Evolutionary conservation across 1,140 invertebrate genomes (phyloP).

Genomic region (Atta cephalotes): DNA sequence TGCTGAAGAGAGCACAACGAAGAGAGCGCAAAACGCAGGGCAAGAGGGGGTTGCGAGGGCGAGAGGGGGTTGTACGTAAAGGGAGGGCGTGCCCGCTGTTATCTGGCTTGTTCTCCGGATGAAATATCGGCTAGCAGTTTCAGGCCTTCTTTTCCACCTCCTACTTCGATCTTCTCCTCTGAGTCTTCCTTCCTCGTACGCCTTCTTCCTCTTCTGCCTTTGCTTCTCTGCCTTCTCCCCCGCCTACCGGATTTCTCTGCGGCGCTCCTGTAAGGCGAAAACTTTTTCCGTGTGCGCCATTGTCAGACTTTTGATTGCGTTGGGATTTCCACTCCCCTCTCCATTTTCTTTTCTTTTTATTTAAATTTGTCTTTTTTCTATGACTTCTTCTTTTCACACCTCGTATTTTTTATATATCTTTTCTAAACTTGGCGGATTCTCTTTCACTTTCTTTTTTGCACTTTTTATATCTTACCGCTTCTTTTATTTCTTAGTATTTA

Average conservation of each 20-base stretch:
- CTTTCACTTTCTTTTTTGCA: not conserved
- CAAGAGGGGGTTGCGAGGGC: slow-evolving; percentile 56
- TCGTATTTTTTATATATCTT: slow-evolving; percentile 30
- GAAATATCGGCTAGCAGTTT: slow-evolving; percentile 85
- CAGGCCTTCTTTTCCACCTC: slow-evolving; percentile 77
- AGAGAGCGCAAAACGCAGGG: slow-evolving; percentile 59
- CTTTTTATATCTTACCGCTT: not conserved
- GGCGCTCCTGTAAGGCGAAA: slow-evolving; percentile 40
- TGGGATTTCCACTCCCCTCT: slow-evolving; percentile 42
- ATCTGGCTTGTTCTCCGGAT: slow-evolving; percentile 83
- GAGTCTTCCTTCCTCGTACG: slow-evolving; percentile 72
- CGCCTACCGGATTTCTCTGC: slow-evolving; percentile 29
- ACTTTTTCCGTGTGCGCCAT: slow-evolving; percentile 46
- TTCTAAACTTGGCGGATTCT: slow-evolving; percentile 4
- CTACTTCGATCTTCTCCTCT: slow-evolving; percentile 65
- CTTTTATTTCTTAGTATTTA: not conserved
- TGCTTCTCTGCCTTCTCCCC: not conserved
- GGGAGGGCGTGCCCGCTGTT: slow-evolving; percentile 82
- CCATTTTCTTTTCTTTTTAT: slow-evolving; percentile 21
- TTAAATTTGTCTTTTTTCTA: slow-evolving; percentile 33
- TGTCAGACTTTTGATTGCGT: slow-evolving; percentile 62
- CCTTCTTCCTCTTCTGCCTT: slow-evolving; percentile 62
- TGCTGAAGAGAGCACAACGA: slow-evolving; percentile 64
- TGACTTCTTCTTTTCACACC: not conserved
- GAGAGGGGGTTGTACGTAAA: slow-evolving; percentile 66